Conservation (phyloP, 2,113 vertebrate genomes). For the Siphamia tubifer region DNA sequence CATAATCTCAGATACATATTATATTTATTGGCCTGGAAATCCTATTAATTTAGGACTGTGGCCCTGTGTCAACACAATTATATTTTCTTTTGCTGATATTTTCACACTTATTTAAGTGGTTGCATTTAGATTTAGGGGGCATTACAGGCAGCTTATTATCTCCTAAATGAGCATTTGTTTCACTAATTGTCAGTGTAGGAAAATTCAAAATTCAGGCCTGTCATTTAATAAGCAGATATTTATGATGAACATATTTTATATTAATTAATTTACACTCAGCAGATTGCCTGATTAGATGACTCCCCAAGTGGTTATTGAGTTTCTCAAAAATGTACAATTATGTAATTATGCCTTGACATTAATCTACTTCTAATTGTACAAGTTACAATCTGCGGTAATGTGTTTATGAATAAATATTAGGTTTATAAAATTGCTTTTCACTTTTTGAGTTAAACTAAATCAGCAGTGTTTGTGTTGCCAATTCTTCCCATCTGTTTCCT, state of each 20-base stretch:
- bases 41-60: conserved; percentile 18
- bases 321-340: background rate
- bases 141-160: conserved; percentile 16
- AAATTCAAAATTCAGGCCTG: background rate
- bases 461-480: background rate
- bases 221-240: conserved; percentile 13
- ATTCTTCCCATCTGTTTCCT: background rate
- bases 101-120: conserved; percentile 2
- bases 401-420: background rate
- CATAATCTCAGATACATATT: conserved; percentile 30
- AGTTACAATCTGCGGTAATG: background rate
- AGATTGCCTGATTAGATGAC: conserved; percentile 6
- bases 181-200: conserved; percentile 3
- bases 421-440: background rate
- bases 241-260: conserved; percentile 11
- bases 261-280: conserved; percentile 5
- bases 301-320: background rate
- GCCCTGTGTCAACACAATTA: background rate
- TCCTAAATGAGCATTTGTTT: background rate
- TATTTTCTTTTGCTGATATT: background rate
- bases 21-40: conserved; percentile 22
- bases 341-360: background rate
- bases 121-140: background rate
- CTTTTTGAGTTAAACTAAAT: background rate
- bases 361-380: background rate